Evolutionary conservation across 2,888 invertebrate genomes (phyloP).

Genomic region (Polyploca ridens): DNA sequence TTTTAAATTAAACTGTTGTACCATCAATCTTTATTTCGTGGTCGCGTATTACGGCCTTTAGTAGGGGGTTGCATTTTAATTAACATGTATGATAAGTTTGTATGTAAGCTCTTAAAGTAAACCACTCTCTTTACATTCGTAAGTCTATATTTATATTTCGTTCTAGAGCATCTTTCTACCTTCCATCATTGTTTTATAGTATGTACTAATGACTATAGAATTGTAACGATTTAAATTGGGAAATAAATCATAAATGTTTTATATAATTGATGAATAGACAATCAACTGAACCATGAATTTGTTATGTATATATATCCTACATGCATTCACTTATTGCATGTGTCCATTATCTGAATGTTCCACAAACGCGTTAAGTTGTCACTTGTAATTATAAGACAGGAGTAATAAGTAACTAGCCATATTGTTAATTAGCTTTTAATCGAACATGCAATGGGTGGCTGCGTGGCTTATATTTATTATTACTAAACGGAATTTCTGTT

Average conservation of each 20-base stretch:
- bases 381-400: slow-evolving; percentile 19
- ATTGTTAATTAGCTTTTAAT: slow-evolving; percentile 31
- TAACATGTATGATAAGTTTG: slow-evolving; percentile 79
- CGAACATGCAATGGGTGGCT: slow-evolving; percentile 62
- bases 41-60: slow-evolving; percentile 67
- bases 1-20: slow-evolving; percentile 79
- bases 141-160: slow-evolving; percentile 82
- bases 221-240: slow-evolving; percentile 69
- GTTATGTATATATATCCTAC: slow-evolving; percentile 50
- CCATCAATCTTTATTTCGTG: slow-evolving; percentile 73
- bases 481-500: slow-evolving; percentile 78
- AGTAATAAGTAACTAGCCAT: slow-evolving; percentile 28
- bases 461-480: slow-evolving; percentile 66
- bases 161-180: slow-evolving; percentile 74
- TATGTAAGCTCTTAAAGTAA: slow-evolving; percentile 79
- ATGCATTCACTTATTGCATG: slow-evolving; percentile 66
- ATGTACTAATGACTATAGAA: slow-evolving; percentile 72
- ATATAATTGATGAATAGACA: slow-evolving; percentile 73
- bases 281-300: slow-evolving; percentile 75
- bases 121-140: slow-evolving; percentile 82
- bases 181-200: slow-evolving; percentile 82
- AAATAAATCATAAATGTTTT: slow-evolving; percentile 71
- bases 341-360: slow-evolving; percentile 36
- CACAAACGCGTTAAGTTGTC: slow-evolving; percentile 21
- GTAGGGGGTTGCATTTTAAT: slow-evolving; percentile 79